phyloP scores from a whole-genome alignment of 2,797 vertebrate species.

The Anableps anableps region DNA sequence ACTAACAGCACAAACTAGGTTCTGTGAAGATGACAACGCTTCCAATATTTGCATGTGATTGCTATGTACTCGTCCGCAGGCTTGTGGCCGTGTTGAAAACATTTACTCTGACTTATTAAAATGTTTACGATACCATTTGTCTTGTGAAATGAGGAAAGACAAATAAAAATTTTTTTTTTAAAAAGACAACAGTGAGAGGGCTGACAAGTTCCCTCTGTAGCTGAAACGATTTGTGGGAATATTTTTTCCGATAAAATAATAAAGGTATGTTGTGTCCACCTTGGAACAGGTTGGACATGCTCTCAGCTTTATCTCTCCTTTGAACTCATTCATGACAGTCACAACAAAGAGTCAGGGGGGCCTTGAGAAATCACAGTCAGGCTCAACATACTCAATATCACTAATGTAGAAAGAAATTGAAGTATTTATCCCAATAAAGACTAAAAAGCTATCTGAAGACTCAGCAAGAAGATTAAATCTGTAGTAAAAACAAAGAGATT shows the following conservation, averaged over 20 bases:
- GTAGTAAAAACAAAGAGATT: background rate
- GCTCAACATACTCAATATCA: background rate
- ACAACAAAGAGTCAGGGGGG: background rate
- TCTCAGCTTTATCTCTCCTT: background rate
- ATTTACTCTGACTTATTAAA: background rate
- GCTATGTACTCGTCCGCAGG: background rate
- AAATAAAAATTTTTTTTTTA: background rate
- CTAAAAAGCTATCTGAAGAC: background rate
- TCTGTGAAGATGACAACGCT: background rate
- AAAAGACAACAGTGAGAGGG: background rate
- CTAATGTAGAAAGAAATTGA: no score
- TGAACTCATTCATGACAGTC: background rate
- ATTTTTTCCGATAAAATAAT: background rate
- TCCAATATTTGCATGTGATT: background rate
- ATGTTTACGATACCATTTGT: background rate
- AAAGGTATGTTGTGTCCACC: background rate
- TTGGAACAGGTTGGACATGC: background rate
- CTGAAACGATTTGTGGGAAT: background rate
- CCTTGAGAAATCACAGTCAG: background rate
- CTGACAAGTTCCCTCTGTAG: background rate
- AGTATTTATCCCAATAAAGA: background rate
- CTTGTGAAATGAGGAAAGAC: background rate
- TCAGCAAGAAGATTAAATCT: no score
- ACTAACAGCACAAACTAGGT: background rate
- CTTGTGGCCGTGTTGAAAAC: background rate